Evolutionary conservation across 1,140 invertebrate species (phyloP).

Genomic region (Danaus melanippus): DNA sequence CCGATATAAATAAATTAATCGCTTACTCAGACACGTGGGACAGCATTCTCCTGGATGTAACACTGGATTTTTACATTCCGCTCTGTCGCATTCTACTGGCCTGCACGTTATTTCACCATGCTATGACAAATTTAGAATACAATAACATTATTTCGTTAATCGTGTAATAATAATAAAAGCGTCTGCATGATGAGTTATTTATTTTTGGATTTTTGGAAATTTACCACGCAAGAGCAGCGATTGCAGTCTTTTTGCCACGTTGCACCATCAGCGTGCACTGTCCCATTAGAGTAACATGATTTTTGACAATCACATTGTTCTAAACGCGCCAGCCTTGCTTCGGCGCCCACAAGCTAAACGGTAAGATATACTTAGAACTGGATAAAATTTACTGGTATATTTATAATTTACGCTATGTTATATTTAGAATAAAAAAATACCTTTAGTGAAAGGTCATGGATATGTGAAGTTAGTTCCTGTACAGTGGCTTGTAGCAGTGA

Average conservation of each 20-base stretch:
- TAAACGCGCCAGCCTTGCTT: slow-evolving; percentile 81
- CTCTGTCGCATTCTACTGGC: slow-evolving; percentile 81
- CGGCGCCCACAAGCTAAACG: slow-evolving; percentile 81
- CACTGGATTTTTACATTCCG: slow-evolving; percentile 85
- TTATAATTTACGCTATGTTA: background rate
- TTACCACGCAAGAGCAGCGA: slow-evolving; percentile 86
- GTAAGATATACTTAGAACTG: background rate
- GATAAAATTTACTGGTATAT: background rate
- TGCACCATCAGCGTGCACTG: slow-evolving; percentile 84
- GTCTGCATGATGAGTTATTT: no score
- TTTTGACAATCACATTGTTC: slow-evolving; percentile 93
- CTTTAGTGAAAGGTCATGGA: slow-evolving; percentile 80
- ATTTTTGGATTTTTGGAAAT: slow-evolving; percentile 22
- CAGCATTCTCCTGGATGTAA: slow-evolving; percentile 86
- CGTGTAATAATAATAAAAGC: no score
- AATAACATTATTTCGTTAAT: no score
- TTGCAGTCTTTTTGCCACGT: slow-evolving; percentile 87
- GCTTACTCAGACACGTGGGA: slow-evolving; percentile 88
- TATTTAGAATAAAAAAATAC: slow-evolving; percentile 48
- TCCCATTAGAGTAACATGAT: slow-evolving; percentile 86
- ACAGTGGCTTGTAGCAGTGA: slow-evolving; percentile 84
- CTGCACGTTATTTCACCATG: slow-evolving; percentile 87
- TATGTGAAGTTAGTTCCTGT: slow-evolving; percentile 76
- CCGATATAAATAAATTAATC: background rate
- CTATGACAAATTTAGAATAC: slow-evolving; percentile 64